Conservation (phyloP, 2,888 invertebrate genomes). For the Netelia inedita region DNA sequence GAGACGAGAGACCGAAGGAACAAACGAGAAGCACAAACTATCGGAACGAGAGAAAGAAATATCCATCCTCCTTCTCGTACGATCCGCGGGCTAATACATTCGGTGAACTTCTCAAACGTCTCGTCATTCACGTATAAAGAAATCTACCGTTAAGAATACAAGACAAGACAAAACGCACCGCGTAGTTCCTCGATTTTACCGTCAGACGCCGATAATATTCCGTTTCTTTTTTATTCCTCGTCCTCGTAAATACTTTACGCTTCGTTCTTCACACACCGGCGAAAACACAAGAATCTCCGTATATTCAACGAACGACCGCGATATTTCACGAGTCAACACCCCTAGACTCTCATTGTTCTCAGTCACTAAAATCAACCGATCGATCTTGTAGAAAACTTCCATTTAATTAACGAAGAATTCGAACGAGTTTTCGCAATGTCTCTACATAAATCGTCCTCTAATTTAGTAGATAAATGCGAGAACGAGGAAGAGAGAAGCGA, state of each 20-base stretch:
- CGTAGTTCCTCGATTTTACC: constrained; percentile 45
- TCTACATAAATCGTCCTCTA: constrained; percentile 4
- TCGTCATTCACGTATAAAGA: constrained; percentile 67
- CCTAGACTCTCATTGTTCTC: neutral
- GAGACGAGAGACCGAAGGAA: constrained; percentile 1
- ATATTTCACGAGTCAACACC: too few relatives aligned
- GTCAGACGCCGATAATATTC: constrained; percentile 58
- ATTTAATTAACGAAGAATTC: neutral
- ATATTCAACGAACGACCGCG: too few relatives aligned
- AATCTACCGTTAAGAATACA: constrained; percentile 68
- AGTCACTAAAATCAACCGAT: neutral
- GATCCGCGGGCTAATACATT: constrained; percentile 55
- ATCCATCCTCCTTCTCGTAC: constrained; percentile 26
- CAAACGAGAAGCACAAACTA: constrained; percentile 10
- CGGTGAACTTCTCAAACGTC: constrained; percentile 54
- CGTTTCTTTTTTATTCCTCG: constrained; percentile 62
- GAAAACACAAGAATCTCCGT: constrained; percentile 1
- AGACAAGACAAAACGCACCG: constrained; percentile 28
- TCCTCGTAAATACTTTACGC: constrained; percentile 41
- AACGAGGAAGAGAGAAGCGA: neutral
- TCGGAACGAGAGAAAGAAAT: constrained; percentile 12
- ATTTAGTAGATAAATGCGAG: neutral
- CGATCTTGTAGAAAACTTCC: neutral
- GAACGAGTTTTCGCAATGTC: neutral
- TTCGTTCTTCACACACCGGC: constrained; percentile 10